Conservation (phyloP, 1,140 invertebrate genomes). For the Anastatus disparis region DNA sequence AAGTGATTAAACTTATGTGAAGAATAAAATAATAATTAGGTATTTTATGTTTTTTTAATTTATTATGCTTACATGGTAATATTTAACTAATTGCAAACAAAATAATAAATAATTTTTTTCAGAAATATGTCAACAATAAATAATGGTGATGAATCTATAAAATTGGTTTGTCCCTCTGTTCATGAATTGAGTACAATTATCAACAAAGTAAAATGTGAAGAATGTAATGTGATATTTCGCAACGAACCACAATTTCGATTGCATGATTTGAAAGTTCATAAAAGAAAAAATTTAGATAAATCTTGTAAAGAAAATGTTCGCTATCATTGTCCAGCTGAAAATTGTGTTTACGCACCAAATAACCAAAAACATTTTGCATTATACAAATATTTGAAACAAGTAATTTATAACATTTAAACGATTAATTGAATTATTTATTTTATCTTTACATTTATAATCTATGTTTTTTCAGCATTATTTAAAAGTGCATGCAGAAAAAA, state of each 20-base stretch:
- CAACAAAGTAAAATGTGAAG: slow-evolving; percentile 59
- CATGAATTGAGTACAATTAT: slow-evolving; percentile 60
- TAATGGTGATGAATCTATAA: slow-evolving; percentile 40
- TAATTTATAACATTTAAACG: slow-evolving; percentile 37
- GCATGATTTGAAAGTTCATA: slow-evolving; percentile 62
- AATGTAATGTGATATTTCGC: slow-evolving; percentile 58
- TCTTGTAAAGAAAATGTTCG: slow-evolving; percentile 51
- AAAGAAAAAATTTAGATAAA: slow-evolving; percentile 56
- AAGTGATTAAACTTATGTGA: no score
- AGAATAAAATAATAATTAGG: no score
- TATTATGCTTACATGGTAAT: background rate
- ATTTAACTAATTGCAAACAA: no score
- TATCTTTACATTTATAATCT: background rate
- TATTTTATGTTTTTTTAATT: no score
- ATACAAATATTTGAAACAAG: slow-evolving; percentile 66
- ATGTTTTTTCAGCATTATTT: slow-evolving; percentile 70
- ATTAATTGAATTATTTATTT: slow-evolving; percentile 15
- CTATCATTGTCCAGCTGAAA: slow-evolving; percentile 62
- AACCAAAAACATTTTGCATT: slow-evolving; percentile 59
- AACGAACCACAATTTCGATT: slow-evolving; percentile 59
- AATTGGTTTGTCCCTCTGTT: slow-evolving; percentile 57
- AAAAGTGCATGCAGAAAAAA: slow-evolving; percentile 72
- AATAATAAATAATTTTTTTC: slow-evolving; percentile 14
- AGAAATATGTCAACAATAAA: slow-evolving; percentile 41
- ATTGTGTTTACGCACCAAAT: slow-evolving; percentile 59